Percentiles rank a stretch among this genome's conserved stretches.
Evolutionary conservation across 2,113 vertebrate species (phyloP).

Genomic region (Atherinomorus stipes): DNA sequence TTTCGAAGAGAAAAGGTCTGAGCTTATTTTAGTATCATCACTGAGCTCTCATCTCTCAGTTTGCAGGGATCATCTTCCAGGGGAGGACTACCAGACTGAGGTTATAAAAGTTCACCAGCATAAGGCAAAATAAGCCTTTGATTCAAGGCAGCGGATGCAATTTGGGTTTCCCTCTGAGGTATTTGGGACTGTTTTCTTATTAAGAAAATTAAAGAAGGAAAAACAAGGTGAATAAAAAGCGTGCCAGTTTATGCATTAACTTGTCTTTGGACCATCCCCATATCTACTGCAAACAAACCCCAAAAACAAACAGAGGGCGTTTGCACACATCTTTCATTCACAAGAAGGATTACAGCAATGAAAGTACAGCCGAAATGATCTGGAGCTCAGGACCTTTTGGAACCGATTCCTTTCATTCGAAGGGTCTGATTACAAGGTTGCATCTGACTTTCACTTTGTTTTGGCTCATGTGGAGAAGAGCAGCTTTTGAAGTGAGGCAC

Average conservation of each 20-base stretch:
- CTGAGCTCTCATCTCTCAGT: background rate
- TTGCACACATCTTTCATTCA: background rate
- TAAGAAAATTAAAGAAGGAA: background rate
- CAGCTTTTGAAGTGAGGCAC: too few relatives aligned
- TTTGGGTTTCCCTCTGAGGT: background rate
- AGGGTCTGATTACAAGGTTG: too few relatives aligned
- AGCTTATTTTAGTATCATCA: background rate
- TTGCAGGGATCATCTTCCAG: background rate
- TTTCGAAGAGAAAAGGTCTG: background rate
- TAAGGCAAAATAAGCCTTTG: background rate
- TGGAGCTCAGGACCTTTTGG: too few relatives aligned
- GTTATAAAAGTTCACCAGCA: background rate
- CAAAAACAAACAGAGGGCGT: conserved; percentile 55
- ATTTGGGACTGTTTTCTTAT: background rate
- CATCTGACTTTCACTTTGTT: too few relatives aligned
- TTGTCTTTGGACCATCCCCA: conserved; percentile 42
- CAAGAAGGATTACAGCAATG: conserved; percentile 2
- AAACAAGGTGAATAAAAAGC: background rate
- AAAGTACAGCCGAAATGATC: background rate
- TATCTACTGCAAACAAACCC: conserved; percentile 57
- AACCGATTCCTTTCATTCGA: too few relatives aligned
- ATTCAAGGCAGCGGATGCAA: too few relatives aligned
- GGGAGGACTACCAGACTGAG: background rate
- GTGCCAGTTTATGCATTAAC: conserved; percentile 35
- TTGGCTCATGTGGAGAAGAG: too few relatives aligned